Base-by-base conservation (phyloP, 92 coral and sea anemone species). In the Blastomussa wellsi region DNA sequence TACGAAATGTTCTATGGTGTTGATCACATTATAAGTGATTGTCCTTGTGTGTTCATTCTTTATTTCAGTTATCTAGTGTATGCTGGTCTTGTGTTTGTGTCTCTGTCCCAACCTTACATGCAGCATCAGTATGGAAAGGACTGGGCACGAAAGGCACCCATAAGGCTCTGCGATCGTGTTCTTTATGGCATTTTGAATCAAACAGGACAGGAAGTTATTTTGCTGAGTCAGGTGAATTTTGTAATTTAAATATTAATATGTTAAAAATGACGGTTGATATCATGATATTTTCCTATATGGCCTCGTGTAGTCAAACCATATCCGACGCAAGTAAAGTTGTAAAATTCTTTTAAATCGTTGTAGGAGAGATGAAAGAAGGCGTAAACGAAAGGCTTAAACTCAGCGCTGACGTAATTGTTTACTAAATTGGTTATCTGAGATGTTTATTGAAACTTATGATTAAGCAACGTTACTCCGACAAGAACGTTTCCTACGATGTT, bases 71-170 rank as follows among this genome's bases (percentile, higher is more conserved):
- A 89, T 68, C 89, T 94, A 67, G 98, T 94, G 76, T 90, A 90
- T 33, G 95, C 98, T 41, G 98, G 98, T 37, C 86, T 94, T 80
- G 98, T 94, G 38, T 94, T 94, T 80, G 98, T 90, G 26, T 90
- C 95, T 68, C 92, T 94, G 39, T 94, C 98, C 74, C 98, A 94
- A 86, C 98, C 98, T 55, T 94, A 94, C 86, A 94, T 94, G 98
- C 98, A 94, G 42, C 98, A 94, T 78, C 98, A 94, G 49, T 94
- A 94, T 76, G 98, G 98, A 19, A 94, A 94, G 87, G 98, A 94
- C 95, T 94, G 98, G 98, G 98, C 98, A 62, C 92, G 98, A 89
- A 94, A 94, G 74, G 98, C 95, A 55, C 98, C 98, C 81, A 94
- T 94, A 72, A 88, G 98, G 78, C 98, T 94, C 47, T 94, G 98